Evolutionary conservation across 2,113 vertebrate species (phyloP).

Genomic region (Phylloscopus trochiloides): DNA sequence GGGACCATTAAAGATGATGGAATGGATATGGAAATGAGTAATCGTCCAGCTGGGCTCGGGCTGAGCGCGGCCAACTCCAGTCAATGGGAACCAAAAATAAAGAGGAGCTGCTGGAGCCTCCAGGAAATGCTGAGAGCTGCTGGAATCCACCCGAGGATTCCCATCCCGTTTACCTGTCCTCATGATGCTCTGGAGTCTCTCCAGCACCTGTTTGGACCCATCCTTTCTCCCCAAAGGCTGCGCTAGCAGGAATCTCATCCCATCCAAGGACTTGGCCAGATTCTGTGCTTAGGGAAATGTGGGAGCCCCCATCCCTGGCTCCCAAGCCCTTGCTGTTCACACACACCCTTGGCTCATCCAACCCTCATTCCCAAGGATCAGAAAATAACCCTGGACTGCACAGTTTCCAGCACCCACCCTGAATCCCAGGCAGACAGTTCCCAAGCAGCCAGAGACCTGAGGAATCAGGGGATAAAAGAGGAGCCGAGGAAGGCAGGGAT

Average conservation of each 20-base stretch:
- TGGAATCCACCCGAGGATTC: background rate
- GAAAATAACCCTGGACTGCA: background rate
- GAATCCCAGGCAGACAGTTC: background rate
- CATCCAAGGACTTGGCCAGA: accelerated
- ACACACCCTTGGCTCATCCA: background rate
- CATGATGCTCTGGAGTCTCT: background rate
- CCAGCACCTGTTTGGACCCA: background rate
- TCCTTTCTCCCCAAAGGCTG: background rate
- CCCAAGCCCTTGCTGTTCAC: background rate
- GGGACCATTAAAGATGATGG: constrained; percentile 6
- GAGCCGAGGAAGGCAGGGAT: background rate
- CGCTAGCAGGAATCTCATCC: background rate
- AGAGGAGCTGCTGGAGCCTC: background rate
- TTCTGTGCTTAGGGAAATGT: accelerated
- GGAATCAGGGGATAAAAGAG: background rate
- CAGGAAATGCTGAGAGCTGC: background rate
- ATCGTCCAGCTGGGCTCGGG: background rate
- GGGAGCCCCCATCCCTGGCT: background rate
- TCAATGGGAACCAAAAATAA: background rate
- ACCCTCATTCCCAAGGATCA: background rate
- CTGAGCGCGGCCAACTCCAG: background rate
- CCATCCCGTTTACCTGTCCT: background rate
- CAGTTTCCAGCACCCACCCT: background rate
- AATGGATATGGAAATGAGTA: constrained; percentile 28
- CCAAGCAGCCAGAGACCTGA: background rate